Conservation (phyloP, 1,140 invertebrate species). For the Pentalonia nigronervosa region DNA sequence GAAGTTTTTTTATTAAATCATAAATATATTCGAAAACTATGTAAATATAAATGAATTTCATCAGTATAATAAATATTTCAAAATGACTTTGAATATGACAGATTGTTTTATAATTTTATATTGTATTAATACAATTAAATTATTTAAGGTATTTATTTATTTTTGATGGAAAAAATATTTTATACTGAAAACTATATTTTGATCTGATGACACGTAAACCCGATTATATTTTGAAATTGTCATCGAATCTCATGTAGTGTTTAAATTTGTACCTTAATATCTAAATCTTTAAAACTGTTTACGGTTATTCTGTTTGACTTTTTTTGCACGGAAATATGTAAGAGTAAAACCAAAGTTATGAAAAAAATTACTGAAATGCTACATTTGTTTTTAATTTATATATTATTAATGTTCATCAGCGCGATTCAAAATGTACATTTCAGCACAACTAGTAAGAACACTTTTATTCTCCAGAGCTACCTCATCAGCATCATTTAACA, state of each 20-base stretch:
- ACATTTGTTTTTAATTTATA: not conserved
- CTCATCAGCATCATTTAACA: not conserved
- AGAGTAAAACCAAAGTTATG: too few relatives aligned
- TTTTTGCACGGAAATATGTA: not conserved
- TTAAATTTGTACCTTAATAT: not conserved
- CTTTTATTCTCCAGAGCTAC: not conserved
- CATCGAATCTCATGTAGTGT: not conserved
- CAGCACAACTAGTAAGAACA: not conserved
- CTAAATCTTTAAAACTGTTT: not conserved
- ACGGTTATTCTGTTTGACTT: not conserved
- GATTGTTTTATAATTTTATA: not conserved
- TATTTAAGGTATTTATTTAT: not conserved
- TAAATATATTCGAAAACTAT: not conserved
- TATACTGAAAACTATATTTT: not conserved
- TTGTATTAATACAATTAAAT: not conserved
- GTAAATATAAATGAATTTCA: not conserved
- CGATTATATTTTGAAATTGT: not conserved
- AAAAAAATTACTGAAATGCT: not conserved
- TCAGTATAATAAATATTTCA: not conserved
- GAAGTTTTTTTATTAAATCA: not conserved
- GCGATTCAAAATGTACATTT: not conserved
- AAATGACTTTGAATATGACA: not conserved
- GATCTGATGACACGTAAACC: not conserved
- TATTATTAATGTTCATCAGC: not conserved
- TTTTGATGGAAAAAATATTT: not conserved